Evolutionary conservation across 2,113 vertebrate genomes (phyloP).

Genomic region (Onychorhynchus coronatus): DNA sequence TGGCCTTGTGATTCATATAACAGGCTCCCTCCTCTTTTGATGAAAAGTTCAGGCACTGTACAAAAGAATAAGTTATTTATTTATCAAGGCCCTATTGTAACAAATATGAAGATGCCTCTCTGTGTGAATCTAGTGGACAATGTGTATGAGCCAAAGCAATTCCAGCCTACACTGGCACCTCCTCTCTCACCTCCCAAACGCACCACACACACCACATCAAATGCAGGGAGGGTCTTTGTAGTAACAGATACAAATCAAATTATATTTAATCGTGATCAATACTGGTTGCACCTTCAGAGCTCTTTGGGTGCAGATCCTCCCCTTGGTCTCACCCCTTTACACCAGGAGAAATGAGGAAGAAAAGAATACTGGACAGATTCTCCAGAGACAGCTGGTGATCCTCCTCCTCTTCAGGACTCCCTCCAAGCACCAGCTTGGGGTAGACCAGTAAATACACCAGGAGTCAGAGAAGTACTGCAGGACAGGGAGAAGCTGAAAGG

Average conservation of each 20-base stretch:
- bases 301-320: not conserved
- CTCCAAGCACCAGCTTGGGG: not conserved
- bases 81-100: not conserved
- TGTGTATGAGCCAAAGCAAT: not conserved
- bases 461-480: not conserved
- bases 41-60: not conserved
- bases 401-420: not conserved
- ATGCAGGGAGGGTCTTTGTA: not conserved
- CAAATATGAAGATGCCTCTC: not conserved
- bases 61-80: not conserved
- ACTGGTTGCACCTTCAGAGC: not conserved
- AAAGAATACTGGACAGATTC: not conserved
- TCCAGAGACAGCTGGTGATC: not conserved
- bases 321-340: not conserved
- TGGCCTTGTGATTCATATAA: not conserved
- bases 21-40: constrained; percentile 4
- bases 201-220: not conserved
- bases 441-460: not conserved
- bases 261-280: not conserved
- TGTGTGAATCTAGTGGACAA: not conserved
- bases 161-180: not conserved
- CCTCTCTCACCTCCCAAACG: not conserved
- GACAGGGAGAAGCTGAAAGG: not conserved
- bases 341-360: not conserved
- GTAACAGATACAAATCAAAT: not conserved